phyloP scores from a whole-genome alignment of 2,113 vertebrate species.

The Stercorarius parasiticus region DNA sequence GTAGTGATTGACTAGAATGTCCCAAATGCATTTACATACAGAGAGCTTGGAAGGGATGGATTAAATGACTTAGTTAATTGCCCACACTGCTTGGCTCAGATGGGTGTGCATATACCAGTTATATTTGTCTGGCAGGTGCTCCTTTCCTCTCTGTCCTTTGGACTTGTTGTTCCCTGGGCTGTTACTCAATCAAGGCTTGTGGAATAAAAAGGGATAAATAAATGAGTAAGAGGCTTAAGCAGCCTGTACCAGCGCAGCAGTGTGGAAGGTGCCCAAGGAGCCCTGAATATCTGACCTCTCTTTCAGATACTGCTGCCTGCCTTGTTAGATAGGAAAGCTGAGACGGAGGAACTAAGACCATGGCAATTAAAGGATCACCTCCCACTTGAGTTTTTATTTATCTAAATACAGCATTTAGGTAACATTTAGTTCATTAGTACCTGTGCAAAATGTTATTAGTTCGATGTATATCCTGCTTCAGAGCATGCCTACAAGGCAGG shows the following conservation, averaged over 20 bases:
- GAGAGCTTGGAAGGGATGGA: not conserved
- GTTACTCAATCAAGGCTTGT: not conserved
- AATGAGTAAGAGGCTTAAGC: not conserved
- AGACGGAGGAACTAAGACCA: not conserved
- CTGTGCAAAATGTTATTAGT: not conserved
- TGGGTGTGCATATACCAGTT: not conserved
- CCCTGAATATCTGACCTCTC: not conserved
- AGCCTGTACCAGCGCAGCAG: not conserved
- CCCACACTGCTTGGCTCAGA: not conserved
- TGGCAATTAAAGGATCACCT: not conserved
- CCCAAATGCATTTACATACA: not conserved
- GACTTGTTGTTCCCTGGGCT: not conserved
- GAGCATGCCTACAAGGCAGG: not conserved
- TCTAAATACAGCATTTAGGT: not conserved
- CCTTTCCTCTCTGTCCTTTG: not conserved
- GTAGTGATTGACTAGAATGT: not conserved
- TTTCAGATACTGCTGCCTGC: not conserved
- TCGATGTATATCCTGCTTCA: not conserved
- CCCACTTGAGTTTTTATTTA: not conserved
- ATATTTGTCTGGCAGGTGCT: slow-evolving; percentile 4
- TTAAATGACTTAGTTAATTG: slow-evolving; percentile 15
- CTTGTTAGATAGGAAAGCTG: not conserved
- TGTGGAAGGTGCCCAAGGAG: not conserved
- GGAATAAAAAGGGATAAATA: not conserved
- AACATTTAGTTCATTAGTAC: not conserved